Evolutionary conservation across 2,888 invertebrate species (phyloP).

Genomic region (Ptychoptera contaminata): DNA sequence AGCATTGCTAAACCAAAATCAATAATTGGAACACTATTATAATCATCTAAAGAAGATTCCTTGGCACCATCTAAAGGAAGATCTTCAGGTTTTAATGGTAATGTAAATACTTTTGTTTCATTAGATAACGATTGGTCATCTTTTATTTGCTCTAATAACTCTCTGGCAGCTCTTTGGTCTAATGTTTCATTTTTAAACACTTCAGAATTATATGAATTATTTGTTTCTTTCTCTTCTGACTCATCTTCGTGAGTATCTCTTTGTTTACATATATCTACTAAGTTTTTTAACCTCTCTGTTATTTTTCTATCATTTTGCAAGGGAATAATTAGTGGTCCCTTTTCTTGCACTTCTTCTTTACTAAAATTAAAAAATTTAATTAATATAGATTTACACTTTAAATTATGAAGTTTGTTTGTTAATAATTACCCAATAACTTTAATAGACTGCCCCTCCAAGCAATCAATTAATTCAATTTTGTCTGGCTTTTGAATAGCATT

Average conservation of each 20-base stretch:
- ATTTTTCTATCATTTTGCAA: conserved; percentile 40
- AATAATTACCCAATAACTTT: conserved; percentile 56
- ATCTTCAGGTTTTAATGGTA: conserved; percentile 39
- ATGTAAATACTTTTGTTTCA: conserved; percentile 29
- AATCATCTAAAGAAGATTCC: conserved; percentile 53
- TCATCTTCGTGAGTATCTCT: conserved; percentile 36
- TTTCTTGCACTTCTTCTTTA: conserved; percentile 35
- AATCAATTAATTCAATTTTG: conserved; percentile 53
- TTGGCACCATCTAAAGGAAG: conserved; percentile 44
- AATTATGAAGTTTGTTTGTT: conserved; percentile 4
- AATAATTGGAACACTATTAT: conserved; percentile 52
- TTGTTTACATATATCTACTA: conserved; percentile 13
- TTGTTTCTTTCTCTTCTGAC: conserved; percentile 35
- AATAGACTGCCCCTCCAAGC: conserved; percentile 59
- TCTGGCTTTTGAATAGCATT: conserved; percentile 31
- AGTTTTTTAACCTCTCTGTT: conserved; percentile 17
- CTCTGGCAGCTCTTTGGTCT: conserved; percentile 59
- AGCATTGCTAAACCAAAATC: conserved; percentile 88
- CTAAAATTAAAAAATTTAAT: conserved; percentile 25
- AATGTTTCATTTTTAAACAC: conserved; percentile 26
- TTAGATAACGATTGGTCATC: conserved; percentile 20
- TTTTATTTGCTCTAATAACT: conserved; percentile 43
- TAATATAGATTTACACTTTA: conserved; percentile 6
- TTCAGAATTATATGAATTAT: conserved; percentile 22
- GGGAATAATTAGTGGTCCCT: conserved; percentile 46